These are phyloP conservation scores for Malurus splendens DNA, from an alignment of 2,797 vertebrate species.

Conservation along the genomic window DNA sequence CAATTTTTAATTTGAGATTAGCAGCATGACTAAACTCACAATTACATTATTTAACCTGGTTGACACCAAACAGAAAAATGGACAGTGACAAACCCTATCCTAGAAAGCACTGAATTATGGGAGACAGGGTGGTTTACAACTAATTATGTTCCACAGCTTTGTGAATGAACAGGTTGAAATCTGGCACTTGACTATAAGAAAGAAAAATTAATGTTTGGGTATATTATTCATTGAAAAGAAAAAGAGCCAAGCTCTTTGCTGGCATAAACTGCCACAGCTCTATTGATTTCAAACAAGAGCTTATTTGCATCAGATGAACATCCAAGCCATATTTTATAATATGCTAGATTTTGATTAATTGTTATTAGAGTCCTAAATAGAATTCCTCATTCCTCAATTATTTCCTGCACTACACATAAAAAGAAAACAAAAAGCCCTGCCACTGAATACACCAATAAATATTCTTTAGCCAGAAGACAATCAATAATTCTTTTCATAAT, in stretches of 20 bases:
- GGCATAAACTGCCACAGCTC: constrained; percentile 1
- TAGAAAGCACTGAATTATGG: background rate
- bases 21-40: background rate
- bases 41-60: background rate
- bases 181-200: background rate
- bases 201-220: constrained; percentile 2
- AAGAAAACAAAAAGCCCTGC: background rate
- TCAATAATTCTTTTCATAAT: background rate
- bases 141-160: background rate
- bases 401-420: background rate
- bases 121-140: background rate
- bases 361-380: background rate
- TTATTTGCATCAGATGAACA: constrained; percentile 24
- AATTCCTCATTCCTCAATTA: constrained; percentile 10
- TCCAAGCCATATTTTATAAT: constrained; percentile 12
- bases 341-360: constrained; percentile 20
- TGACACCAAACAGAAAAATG: background rate
- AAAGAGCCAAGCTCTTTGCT: constrained; percentile 6
- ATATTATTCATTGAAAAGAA: constrained; percentile 11
- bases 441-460: background rate
- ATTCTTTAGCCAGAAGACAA: background rate
- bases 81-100: background rate
- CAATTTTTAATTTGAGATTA: background rate
- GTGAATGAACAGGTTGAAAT: constrained; percentile 13
- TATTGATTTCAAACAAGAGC: constrained; percentile 28